Percentiles rank a stretch among this genome's conserved stretches.
phyloP scores from a whole-genome alignment of 2,888 invertebrate genomes.

The Unio pictorum region DNA sequence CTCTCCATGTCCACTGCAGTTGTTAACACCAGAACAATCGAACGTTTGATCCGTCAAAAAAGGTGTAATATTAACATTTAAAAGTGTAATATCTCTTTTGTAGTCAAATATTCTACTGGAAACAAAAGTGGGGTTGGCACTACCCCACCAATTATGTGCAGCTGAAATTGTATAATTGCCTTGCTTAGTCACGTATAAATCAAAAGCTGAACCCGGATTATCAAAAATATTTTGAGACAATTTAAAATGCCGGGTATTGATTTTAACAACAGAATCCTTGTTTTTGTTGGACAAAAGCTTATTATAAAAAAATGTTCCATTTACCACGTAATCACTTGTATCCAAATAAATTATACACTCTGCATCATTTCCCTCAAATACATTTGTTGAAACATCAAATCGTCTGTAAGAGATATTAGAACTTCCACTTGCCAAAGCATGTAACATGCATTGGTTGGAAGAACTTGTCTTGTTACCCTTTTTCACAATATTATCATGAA shows the following conservation, averaged over 20 bases:
- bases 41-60: conserved; percentile 6
- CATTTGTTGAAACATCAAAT: conserved; percentile 22
- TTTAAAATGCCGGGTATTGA: conserved; percentile 13
- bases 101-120: conserved; percentile 18
- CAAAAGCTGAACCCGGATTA: conserved; percentile 23
- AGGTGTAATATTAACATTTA: conserved; percentile 3
- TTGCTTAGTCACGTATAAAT: conserved; percentile 14
- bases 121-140: conserved; percentile 6
- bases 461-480: background rate
- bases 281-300: conserved; percentile 11
- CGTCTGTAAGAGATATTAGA: background rate
- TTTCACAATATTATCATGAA: conserved; percentile 20
- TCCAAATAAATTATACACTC: conserved; percentile 14
- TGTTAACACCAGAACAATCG: conserved; percentile 23
- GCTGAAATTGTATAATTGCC: conserved; percentile 15
- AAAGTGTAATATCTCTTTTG: conserved; percentile 5
- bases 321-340: conserved; percentile 2
- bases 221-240: conserved; percentile 31
- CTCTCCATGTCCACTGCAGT: too few relatives aligned
- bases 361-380: conserved; percentile 13
- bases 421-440: conserved; percentile 4
- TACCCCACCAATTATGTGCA: conserved; percentile 37
- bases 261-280: conserved; percentile 4
- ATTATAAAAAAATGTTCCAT: conserved; percentile 24
- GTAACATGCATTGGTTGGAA: conserved; percentile 10